Percentiles rank a stretch among this genome's conserved stretches.
Evolutionary conservation across 2,797 vertebrate species (phyloP).

Genomic region (Tragopan temminckii): DNA sequence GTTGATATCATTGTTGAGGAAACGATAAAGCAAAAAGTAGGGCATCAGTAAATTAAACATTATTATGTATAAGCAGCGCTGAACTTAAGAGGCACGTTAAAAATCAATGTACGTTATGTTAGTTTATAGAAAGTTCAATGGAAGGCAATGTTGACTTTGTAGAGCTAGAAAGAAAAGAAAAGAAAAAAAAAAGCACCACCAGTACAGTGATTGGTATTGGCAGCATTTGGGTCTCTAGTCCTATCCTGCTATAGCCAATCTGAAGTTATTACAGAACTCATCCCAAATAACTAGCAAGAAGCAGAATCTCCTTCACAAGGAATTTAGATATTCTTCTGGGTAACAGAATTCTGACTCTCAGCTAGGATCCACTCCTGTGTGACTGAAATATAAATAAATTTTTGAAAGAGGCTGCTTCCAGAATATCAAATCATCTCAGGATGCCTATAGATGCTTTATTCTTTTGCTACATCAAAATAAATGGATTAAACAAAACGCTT

Average conservation of each 20-base stretch:
- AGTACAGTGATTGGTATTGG: not conserved
- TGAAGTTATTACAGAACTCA: not conserved
- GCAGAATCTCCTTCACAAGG: not conserved
- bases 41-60: not conserved
- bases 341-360: not conserved
- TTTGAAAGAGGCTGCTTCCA: not conserved
- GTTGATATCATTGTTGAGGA: not conserved
- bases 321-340: not conserved
- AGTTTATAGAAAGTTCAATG: not conserved
- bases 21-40: not conserved
- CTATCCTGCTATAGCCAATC: not conserved
- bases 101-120: not conserved
- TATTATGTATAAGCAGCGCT: not conserved
- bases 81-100: not conserved
- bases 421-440: not conserved
- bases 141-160: not conserved
- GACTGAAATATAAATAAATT: not conserved
- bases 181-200: not conserved
- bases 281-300: not conserved
- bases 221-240: not conserved
- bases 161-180: not conserved
- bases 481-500: slow-evolving; percentile 54
- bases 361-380: not conserved
- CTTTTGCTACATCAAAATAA: slow-evolving; percentile 27
- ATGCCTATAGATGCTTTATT: not conserved